phyloP scores from a whole-genome alignment of 2,113 vertebrate species.

The Labeo catla region DNA sequence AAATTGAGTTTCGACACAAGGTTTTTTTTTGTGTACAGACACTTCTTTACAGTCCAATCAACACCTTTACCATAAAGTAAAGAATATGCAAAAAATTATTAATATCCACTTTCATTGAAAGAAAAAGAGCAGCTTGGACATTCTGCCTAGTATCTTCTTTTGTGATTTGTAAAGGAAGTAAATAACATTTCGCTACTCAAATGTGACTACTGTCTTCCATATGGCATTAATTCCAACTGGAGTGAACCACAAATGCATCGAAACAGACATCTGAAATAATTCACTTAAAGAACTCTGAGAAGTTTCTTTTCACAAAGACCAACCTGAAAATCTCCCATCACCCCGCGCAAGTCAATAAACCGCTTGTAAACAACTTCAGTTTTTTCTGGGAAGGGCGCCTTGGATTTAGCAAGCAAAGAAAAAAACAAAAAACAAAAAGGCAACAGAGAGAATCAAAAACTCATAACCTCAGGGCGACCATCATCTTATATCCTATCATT shows the following conservation, averaged over 20 bases:
- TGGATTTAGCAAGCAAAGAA: conserved; percentile 2
- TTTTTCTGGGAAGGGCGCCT: conserved; percentile 63
- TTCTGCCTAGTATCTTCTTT: background rate
- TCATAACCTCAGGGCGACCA: conserved; percentile 67
- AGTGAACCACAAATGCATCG: conserved; percentile 4
- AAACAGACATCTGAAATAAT: conserved; percentile 2
- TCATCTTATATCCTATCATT: conserved; percentile 75
- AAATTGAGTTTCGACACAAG: background rate
- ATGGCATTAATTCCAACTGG: background rate
- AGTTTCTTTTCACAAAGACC: background rate
- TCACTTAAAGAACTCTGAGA: background rate
- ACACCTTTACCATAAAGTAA: background rate
- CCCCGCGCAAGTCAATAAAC: conserved; percentile 63
- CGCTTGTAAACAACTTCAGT: conserved; percentile 73
- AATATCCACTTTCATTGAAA: background rate
- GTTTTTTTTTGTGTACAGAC: background rate
- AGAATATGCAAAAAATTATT: background rate
- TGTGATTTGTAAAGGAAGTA: background rate
- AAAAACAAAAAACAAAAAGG: conserved; percentile 33
- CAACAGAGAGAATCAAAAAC: conserved; percentile 69
- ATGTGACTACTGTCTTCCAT: background rate
- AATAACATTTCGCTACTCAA: background rate
- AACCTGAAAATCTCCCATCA: conserved; percentile 29
- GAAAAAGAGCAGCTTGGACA: background rate
- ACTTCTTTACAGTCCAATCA: background rate